Evolutionary conservation across 2,113 vertebrate genomes (phyloP), one percentile per base, ranked within the genome.

Genomic region (Campylorhamphus procurvoides): DNA sequence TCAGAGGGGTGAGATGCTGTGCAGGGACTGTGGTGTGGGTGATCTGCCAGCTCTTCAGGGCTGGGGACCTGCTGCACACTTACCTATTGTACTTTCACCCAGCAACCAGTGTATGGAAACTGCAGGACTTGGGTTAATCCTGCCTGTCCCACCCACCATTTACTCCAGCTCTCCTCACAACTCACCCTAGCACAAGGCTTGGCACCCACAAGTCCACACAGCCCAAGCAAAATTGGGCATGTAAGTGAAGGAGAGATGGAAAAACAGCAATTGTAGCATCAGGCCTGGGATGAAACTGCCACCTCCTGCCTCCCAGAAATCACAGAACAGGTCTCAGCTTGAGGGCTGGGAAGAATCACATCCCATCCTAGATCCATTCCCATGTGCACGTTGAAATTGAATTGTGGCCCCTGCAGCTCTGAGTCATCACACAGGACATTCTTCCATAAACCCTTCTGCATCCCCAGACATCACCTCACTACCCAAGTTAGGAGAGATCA

Each of bases 191-290:
- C 64, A 27, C 12, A 23, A 88, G 76, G 47, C 58, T 80, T 53
- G 33, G 62, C 7, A 18, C 11, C 37, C 28, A 6, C 0, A 12
- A 12, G 20, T 23, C 24, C 49, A 22, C 4, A 1, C 0, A 27
- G 39, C 9, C 35, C 42, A 78, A 37, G 39, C 17, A 71, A 81
- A 83, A 53, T n/a, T 8, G 50, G 29, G 22, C 18, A 28, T 12
- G 0, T 25, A 27, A 90, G 31, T 14, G 28, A 87, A 64, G 31
- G 28, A 66, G 6, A 72, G 17, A 31, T 13, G 31, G 50, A 74
- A 86, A 86, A 73, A 19, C 27, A 71, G 31, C 50, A 58, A 37
- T 14, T 46, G 31, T 19, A 58, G 37, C 42, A 40, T 5, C 3
- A 17, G 29, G 25, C 6, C 10, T 84, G 17, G 60, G 68, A 44